phyloP scores from a whole-genome alignment of 37 sponge, comb jelly and placozoan genomes.

The Beroe ovata region DNA sequence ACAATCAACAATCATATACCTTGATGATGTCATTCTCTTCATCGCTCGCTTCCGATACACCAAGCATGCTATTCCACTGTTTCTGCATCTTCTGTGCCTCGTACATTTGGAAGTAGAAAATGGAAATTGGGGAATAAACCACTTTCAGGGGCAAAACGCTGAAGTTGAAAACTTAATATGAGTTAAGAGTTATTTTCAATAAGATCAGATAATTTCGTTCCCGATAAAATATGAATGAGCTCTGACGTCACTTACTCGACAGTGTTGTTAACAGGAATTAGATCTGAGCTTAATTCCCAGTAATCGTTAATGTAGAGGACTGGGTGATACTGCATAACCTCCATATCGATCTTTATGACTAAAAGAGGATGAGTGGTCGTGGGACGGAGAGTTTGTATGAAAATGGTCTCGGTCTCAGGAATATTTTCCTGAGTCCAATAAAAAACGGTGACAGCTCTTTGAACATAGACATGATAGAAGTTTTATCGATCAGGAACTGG shows the following conservation, averaged over 20 bases:
- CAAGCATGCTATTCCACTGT: constrained; percentile 70
- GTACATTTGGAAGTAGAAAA: constrained; percentile 94
- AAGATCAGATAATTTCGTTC: neutral
- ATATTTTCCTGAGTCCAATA: too few species aligned
- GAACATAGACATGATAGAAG: neutral
- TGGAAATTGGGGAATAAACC: constrained; percentile 76
- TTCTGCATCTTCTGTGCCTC: constrained; percentile 77
- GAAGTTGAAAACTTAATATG: neutral
- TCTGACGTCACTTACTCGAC: constrained; percentile 71
- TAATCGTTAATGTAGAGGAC: constrained; percentile 90
- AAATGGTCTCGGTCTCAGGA: too few species aligned
- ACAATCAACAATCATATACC: too few species aligned
- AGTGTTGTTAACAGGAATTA: constrained; percentile 91
- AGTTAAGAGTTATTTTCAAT: neutral
- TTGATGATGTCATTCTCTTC: constrained; percentile 96
- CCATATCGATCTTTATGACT: constrained; percentile 82
- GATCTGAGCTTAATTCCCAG: constrained; percentile 93
- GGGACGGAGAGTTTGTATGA: neutral
- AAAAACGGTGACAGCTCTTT: too few species aligned
- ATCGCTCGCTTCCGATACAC: constrained; percentile 73
- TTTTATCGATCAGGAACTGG: neutral
- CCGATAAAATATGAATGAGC: neutral
- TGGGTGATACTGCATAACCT: constrained; percentile 81
- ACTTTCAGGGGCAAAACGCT: constrained; percentile 71
- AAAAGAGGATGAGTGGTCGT: constrained; percentile 49